phyloP scores from a whole-genome alignment of 1,140 invertebrate genomes.

The Zaprionus capensis region DNA sequence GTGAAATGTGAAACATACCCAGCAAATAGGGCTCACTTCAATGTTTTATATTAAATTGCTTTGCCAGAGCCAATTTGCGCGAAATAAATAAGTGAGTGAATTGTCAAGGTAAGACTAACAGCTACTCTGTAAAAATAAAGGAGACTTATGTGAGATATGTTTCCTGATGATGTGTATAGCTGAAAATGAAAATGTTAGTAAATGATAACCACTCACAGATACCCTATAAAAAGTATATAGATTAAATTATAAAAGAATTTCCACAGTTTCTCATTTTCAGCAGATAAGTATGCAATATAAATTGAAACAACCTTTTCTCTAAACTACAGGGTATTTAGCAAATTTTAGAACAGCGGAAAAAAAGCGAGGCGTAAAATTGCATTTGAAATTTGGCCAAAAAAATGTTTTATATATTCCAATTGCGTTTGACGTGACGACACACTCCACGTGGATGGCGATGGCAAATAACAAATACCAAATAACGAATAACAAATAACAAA shows the following conservation, averaged over 20 bases:
- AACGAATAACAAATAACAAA: conserved; percentile 26
- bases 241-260: background rate
- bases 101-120: background rate
- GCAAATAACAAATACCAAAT: conserved; percentile 25
- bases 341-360: conserved; percentile 33
- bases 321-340: conserved; percentile 5
- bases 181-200: no score
- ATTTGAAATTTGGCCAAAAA: conserved; percentile 64
- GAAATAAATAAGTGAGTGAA: conserved; percentile 2
- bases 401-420: conserved; percentile 69
- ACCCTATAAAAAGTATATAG: background rate
- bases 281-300: background rate
- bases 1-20: conserved; percentile 13
- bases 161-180: no score
- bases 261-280: background rate
- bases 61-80: conserved; percentile 63
- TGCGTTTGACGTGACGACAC: conserved; percentile 60
- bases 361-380: conserved; percentile 51
- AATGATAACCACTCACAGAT: background rate
- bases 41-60: conserved; percentile 59
- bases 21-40: conserved; percentile 41
- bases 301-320: background rate
- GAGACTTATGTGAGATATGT: background rate
- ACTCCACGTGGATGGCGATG: conserved; percentile 26
- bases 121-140: background rate